Evolutionary conservation across 2,797 vertebrate genomes (phyloP), one percentile per base, ranked within the genome.

Genomic region (Enteromius treurensis): DNA sequence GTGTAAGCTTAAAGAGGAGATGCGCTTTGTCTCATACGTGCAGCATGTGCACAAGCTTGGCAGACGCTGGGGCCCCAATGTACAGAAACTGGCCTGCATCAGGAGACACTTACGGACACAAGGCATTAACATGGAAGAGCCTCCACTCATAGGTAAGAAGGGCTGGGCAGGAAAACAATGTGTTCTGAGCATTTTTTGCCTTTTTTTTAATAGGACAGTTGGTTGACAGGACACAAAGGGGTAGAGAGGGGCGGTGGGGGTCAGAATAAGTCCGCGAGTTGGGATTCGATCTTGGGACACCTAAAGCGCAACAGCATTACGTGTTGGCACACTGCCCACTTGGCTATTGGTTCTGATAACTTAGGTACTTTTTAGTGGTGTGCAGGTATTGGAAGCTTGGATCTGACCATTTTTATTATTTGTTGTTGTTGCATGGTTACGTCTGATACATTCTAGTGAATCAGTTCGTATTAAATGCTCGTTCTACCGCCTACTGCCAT

Each of bases 51-150:
- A 99, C 94, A 99, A 99, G 96, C 95, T 99, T 93, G 96, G 98
- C 88, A 96, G 96, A 82, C 98, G 98, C 92, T 99, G 98, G 98
- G 98, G 98, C 86, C 98, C 98, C 91, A 99, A 99, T 58, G 97
- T 99, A 90, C 98, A 99, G 95, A 96, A 95, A 86, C 95, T 99
- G 91, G 97, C 98, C 93, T 99, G 98, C 93, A 99, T 99, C 93
- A 97, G 96, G 94, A 99, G 98, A 94, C 98, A 99, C 96, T 97
- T 99, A 95, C 97, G 96, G 95, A 97, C 97, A 97, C 98, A 99
- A 97, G 98, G 98, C 96, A 99, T 99, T 94, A 95, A 95, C 93
- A 98, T 99, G 97, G 97, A 99, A n/a, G 98, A 99, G 93, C 97
- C 98, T 86, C 98, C 98, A 34, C 96, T 99, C 90, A 99, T 99